Base-by-base conservation (phyloP, 2,113 vertebrate species). In the Lycaon pictus region DNA sequence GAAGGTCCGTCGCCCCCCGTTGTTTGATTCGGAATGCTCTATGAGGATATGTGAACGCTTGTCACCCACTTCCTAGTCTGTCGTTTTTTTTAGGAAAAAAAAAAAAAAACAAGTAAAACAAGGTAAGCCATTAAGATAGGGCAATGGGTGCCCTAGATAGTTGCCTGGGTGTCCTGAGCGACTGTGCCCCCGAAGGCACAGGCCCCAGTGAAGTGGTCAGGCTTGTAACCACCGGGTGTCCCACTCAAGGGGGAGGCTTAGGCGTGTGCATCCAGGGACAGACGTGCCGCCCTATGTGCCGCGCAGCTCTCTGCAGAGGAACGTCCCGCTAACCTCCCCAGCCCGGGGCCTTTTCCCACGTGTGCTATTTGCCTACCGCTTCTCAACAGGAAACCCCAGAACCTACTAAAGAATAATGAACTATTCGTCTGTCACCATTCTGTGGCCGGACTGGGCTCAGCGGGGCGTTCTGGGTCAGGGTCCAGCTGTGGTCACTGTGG, bases 261-360 rank as follows among this genome's bases (percentile, higher is more conserved):
- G 32, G 65, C 6, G 0, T 15, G 7, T 32, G 16, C 32, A 69
- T 15, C 32, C 8, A 2, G 1, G 65, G 60, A 32, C 29, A 69
- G 15, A n/a, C 16, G 15, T 32, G 32, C 62, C 0, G 3, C 65
- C 32, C 65, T 9, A 8, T 3, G 0, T 17, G 65, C 32, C 4
- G 7, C 29, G 1, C 15, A 3, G 65, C 32, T 69, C 12, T 72
- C 62, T 56, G 23, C 19, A 37, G 37, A 37, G 11, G 19, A 13
- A 11, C 3, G 1, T 8, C 22, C 12, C 29, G 2, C 7, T 63
- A 7, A 35, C 1, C 48, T 55, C 35, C 7, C 7, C 1, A 51
- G n/a, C n/a, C 23, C 29, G 69, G 25, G 13, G 29, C 29, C 20
- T 71, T 9, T 65, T 37, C 55, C 23, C 1, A 0, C 1, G 7